Percentiles rank a stretch among this genome's conserved stretches.
Conservation (phyloP, 2,797 vertebrate genomes). For the Pipistrellus pipistrellus region DNA sequence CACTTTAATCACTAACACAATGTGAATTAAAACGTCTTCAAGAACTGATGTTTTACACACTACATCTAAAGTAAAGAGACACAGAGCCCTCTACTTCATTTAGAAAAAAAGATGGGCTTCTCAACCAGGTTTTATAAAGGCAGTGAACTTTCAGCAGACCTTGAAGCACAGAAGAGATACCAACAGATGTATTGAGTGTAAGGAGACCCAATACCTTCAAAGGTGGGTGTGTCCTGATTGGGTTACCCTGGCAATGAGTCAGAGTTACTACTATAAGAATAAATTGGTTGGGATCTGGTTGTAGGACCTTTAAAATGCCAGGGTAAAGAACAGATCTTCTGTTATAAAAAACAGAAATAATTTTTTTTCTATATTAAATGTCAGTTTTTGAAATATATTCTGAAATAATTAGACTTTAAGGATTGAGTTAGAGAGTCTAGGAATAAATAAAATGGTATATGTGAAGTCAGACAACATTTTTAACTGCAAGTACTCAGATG, state of each 20-base stretch:
- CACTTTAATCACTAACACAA: neutral
- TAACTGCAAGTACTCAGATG: neutral
- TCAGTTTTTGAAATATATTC: neutral
- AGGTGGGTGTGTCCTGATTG: neutral
- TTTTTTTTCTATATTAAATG: neutral
- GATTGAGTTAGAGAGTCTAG: neutral
- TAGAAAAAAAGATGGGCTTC: neutral
- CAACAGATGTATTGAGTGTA: fast-evolving
- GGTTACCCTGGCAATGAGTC: neutral
- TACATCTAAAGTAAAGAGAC: neutral
- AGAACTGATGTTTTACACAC: neutral
- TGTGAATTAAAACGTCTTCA: neutral
- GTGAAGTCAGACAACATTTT: neutral
- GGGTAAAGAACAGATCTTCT: neutral
- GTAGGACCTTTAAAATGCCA: neutral
- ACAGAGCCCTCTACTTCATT: neutral
- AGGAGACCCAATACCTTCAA: neutral
- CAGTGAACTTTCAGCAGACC: no score
- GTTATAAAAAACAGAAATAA: neutral
- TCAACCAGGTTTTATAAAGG: neutral
- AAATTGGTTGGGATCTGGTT: neutral
- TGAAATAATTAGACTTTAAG: slow-evolving; percentile 17
- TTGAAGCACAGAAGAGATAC: neutral
- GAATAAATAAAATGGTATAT: slow-evolving; percentile 16
- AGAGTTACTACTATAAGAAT: neutral